Percentiles rank a stretch among this genome's conserved stretches.
Conservation (phyloP, 1,140 invertebrate genomes). For the Pararge aegeria region DNA sequence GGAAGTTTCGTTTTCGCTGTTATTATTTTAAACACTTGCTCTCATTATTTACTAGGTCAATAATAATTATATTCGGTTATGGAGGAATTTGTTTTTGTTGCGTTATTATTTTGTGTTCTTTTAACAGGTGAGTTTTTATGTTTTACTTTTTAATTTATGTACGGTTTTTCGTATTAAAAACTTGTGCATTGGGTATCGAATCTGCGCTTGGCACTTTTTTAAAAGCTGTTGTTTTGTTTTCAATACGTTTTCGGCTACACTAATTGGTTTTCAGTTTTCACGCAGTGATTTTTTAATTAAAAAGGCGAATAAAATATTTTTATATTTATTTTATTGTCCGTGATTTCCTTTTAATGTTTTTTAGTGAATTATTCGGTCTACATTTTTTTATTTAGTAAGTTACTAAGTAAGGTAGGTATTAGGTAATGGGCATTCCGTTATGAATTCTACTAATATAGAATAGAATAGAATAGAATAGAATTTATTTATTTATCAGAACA, state of each 20-base stretch:
- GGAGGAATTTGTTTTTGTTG: constrained; percentile 25
- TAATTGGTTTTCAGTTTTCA: neutral
- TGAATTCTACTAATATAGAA: too few species aligned
- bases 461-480: too few species aligned
- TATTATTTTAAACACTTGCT: constrained; percentile 1
- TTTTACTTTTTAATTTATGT: neutral
- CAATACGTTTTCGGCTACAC: neutral
- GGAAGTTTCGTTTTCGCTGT: constrained; percentile 5
- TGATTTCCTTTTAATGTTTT: too few species aligned
- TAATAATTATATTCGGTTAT: neutral
- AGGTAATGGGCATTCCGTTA: too few species aligned
- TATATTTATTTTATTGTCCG: neutral
- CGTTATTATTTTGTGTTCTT: constrained; percentile 26
- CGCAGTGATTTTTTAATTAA: neutral
- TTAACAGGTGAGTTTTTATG: constrained; percentile 34
- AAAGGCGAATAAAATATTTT: neutral
- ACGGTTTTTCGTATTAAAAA: neutral
- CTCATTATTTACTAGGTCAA: neutral
- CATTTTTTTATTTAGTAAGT: neutral
- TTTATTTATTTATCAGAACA: too few species aligned
- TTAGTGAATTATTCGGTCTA: neutral
- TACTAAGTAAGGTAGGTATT: too few species aligned
- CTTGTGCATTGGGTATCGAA: neutral
- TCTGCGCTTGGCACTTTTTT: neutral
- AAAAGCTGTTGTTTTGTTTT: neutral